These are phyloP conservation scores for Exocentrus adspersus DNA, from an alignment of 2,888 invertebrate species.

Conservation along the genomic window DNA sequence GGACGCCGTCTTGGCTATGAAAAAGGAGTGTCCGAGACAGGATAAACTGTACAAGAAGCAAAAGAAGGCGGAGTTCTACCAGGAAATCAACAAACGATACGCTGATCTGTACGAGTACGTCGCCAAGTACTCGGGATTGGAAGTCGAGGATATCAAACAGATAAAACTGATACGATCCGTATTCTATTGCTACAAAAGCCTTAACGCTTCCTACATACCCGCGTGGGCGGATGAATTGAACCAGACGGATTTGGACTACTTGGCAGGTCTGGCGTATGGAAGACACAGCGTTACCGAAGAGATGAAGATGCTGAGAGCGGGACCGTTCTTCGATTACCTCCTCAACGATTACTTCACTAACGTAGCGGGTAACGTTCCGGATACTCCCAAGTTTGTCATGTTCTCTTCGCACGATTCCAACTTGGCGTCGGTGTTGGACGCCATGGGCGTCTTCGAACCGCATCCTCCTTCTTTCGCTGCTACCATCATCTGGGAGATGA, in stretches of 20 bases:
- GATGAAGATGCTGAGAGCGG: not conserved
- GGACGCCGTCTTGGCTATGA: not conserved
- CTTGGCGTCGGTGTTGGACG: conserved; percentile 73
- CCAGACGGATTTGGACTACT: not conserved
- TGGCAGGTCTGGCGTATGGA: not conserved
- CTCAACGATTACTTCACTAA: not conserved
- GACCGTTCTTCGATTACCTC: conserved; percentile 4
- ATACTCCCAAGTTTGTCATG: conserved; percentile 70
- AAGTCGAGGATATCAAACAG: conserved; percentile 66
- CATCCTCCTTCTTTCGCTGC: conserved; percentile 74
- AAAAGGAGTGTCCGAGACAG: not conserved
- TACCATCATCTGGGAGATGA: conserved; percentile 74
- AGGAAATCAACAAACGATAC: conserved; percentile 55
- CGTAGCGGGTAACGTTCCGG: not conserved
- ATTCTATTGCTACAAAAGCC: not conserved
- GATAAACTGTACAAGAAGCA: not conserved
- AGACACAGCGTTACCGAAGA: not conserved
- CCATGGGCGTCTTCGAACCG: conserved; percentile 71
- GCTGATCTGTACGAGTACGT: conserved; percentile 71
- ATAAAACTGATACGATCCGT: conserved; percentile 63
- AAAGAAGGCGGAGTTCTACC: not conserved
- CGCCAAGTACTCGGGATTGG: conserved; percentile 68
- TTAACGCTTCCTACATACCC: conserved; percentile 3
- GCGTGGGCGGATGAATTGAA: not conserved
- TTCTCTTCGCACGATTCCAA: conserved; percentile 83